phyloP scores from a whole-genome alignment of 2,888 invertebrate species.

The Leptothorax acervorum region DNA sequence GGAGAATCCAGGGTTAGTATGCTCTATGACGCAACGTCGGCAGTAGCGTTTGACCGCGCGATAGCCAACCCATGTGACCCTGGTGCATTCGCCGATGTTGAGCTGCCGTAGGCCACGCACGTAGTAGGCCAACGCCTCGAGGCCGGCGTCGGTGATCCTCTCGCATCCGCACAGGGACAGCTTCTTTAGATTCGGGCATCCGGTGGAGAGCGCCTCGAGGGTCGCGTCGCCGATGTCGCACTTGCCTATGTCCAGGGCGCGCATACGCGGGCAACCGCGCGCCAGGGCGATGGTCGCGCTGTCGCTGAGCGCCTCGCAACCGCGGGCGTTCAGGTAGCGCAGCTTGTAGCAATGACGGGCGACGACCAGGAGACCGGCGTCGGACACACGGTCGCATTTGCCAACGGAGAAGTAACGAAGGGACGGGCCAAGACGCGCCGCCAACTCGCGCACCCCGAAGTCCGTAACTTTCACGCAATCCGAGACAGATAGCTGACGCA shows the following conservation, averaged over 20 bases:
- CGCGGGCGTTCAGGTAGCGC: conserved; percentile 95
- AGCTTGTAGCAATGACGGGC: conserved; percentile 95
- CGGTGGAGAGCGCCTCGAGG: conserved; percentile 93
- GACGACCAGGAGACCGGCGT: conserved; percentile 95
- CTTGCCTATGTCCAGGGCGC: conserved; percentile 96
- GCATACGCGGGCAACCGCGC: conserved; percentile 93
- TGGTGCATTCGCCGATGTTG: conserved; percentile 96
- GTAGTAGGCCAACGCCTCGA: conserved; percentile 95
- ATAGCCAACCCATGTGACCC: conserved; percentile 94
- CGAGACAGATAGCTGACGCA: conserved; percentile 95
- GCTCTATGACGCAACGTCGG: conserved; percentile 96
- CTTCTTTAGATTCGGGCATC: conserved; percentile 96
- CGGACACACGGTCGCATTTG: conserved; percentile 96
- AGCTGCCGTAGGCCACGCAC: conserved; percentile 95
- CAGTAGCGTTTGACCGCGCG: conserved; percentile 97
- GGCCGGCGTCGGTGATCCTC: conserved; percentile 95
- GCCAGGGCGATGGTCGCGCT: conserved; percentile 95
- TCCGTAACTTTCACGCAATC: conserved; percentile 96
- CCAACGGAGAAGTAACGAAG: conserved; percentile 96
- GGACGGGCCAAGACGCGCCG: conserved; percentile 93
- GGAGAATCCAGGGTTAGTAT: conserved; percentile 97
- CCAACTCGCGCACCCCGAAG: conserved; percentile 95
- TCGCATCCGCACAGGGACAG: conserved; percentile 96
- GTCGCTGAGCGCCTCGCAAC: conserved; percentile 97
- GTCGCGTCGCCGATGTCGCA: conserved; percentile 97